These are phyloP conservation scores for Ophion obscuratus DNA, from an alignment of 2,888 invertebrate genomes.

Conservation along the genomic window DNA sequence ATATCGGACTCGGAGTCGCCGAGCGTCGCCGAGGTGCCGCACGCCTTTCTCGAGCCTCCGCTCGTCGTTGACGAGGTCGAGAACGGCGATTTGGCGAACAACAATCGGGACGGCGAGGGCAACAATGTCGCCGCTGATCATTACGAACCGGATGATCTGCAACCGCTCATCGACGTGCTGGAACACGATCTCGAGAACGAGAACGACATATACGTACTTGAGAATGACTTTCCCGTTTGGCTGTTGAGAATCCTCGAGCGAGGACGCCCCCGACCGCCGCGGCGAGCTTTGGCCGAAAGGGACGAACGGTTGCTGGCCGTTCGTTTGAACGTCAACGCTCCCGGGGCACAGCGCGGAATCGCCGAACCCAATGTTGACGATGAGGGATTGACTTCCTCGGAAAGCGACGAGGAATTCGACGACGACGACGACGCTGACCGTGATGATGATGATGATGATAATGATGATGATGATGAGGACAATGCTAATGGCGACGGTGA, in stretches of 20 bases:
- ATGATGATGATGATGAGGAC: slow-evolving; percentile 20
- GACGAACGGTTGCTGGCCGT: neutral
- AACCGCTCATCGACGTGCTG: slow-evolving; percentile 76
- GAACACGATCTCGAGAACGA: slow-evolving; percentile 80
- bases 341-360: slow-evolving; percentile 51
- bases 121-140: slow-evolving; percentile 83
- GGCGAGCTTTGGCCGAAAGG: slow-evolving; percentile 12
- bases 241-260: slow-evolving; percentile 77
- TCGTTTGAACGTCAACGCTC: slow-evolving; percentile 18
- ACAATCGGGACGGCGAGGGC: slow-evolving; percentile 85
- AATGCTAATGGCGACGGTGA: neutral
- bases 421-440: slow-evolving; percentile 57
- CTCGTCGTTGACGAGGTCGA: slow-evolving; percentile 78
- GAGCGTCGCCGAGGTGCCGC: slow-evolving; percentile 74
- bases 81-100: slow-evolving; percentile 85
- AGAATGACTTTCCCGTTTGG: slow-evolving; percentile 79
- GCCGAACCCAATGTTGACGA: slow-evolving; percentile 45
- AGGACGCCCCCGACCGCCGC: slow-evolving; percentile 69
- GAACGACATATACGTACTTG: slow-evolving; percentile 78
- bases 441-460: slow-evolving; percentile 42
- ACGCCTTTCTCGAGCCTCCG: slow-evolving; percentile 64
- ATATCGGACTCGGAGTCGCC: slow-evolving; percentile 71
- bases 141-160: slow-evolving; percentile 75
- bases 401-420: slow-evolving; percentile 65
- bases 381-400: slow-evolving; percentile 72